Evolutionary conservation across 2,113 vertebrate species (phyloP).

Genomic region (Caranx ignobilis): DNA sequence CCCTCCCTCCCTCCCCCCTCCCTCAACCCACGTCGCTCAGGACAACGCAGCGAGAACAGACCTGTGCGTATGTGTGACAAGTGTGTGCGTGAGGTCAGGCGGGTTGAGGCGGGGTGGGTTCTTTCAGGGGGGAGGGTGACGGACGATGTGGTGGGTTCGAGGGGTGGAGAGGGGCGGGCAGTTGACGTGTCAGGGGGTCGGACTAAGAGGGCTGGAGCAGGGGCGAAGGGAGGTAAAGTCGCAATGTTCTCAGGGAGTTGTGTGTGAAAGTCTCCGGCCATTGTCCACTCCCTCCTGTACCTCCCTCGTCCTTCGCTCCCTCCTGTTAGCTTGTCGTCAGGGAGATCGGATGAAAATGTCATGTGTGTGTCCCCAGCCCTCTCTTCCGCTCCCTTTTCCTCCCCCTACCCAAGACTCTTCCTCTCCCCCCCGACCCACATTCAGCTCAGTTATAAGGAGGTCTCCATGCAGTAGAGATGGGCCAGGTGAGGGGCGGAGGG

Average conservation of each 20-base stretch:
- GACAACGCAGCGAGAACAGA: slow-evolving; percentile 46
- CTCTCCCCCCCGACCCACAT: slow-evolving; percentile 35
- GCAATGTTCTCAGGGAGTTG: slow-evolving; percentile 64
- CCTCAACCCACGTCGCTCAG: slow-evolving; percentile 22
- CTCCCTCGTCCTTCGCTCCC: slow-evolving; percentile 42
- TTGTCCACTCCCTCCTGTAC: slow-evolving; percentile 60
- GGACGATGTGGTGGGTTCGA: neutral
- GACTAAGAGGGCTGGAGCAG: slow-evolving; percentile 40
- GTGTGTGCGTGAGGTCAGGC: slow-evolving; percentile 26
- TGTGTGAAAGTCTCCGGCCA: slow-evolving; percentile 51
- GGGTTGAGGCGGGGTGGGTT: slow-evolving; percentile 18
- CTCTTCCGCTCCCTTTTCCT: slow-evolving; percentile 20
- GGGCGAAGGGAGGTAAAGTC: slow-evolving; percentile 50
- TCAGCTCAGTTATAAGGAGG: slow-evolving; percentile 81
- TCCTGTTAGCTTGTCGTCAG: slow-evolving; percentile 25
- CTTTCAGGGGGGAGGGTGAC: neutral
- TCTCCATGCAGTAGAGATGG: slow-evolving; percentile 84
- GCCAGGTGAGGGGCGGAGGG: slow-evolving; percentile 55
- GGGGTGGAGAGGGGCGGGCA: neutral
- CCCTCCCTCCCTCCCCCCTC: neutral
- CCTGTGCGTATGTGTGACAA: slow-evolving; percentile 34
- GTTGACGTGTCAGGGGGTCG: slow-evolving; percentile 4
- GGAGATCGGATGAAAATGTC: slow-evolving; percentile 64
- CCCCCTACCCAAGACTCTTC: slow-evolving; percentile 22
- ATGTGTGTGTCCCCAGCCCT: slow-evolving; percentile 60